These are phyloP conservation scores for Hypotaenidia philippensis DNA, from an alignment of 2,797 vertebrate genomes.

Conservation along the genomic window DNA sequence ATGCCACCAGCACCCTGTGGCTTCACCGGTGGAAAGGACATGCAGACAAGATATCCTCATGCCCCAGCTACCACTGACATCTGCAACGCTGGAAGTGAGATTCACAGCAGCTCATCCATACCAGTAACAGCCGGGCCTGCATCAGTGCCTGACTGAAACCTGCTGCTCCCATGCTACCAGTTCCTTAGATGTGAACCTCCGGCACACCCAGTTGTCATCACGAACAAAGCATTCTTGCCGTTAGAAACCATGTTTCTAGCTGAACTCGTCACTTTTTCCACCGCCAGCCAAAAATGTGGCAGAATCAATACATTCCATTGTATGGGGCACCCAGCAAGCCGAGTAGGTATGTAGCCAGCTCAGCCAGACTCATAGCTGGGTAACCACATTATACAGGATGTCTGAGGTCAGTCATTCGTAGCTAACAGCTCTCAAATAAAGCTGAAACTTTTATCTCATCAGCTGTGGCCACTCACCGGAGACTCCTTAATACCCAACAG, in stretches of 20 bases:
- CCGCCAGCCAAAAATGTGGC: neutral
- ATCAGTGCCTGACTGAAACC: neutral
- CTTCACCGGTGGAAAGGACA: neutral
- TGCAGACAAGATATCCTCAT: rapidly evolving
- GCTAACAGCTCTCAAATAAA: neutral
- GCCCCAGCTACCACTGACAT: neutral
- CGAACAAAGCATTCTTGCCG: neutral
- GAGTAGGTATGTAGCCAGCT: neutral
- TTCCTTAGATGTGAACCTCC: neutral
- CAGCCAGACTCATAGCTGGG: neutral
- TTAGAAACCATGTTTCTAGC: neutral
- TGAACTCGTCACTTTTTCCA: neutral
- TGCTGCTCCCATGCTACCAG: neutral
- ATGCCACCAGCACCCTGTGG: neutral
- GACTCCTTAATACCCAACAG: neutral
- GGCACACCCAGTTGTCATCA: neutral
- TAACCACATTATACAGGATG: neutral
- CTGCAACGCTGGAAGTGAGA: neutral
- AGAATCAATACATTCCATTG: neutral
- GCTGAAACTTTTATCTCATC: neutral
- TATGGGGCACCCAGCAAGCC: neutral
- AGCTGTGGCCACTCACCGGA: neutral
- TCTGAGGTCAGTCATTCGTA: neutral
- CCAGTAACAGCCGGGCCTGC: neutral
- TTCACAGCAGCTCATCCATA: neutral